A percentile compares a stretch with the other conserved stretches of the same genome.
phyloP scores from a whole-genome alignment of 92 coral and sea anemone species.

The Heliopora coerulea region DNA sequence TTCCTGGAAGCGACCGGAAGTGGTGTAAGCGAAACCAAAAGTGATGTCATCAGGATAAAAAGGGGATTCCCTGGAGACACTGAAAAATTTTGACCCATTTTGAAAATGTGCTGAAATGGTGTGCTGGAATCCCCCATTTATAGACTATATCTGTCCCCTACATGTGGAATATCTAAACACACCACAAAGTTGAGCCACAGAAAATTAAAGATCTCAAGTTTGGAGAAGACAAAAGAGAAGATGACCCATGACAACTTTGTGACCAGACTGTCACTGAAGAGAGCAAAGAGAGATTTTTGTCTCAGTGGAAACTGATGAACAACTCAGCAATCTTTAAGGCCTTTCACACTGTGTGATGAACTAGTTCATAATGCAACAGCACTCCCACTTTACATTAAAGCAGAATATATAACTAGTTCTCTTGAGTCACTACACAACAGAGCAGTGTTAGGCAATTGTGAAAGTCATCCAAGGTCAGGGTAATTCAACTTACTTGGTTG shows the following conservation, averaged over 20 bases:
- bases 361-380: conserved; percentile 16
- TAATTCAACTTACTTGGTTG: conserved; percentile 18
- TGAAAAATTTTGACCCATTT: no score
- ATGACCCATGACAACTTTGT: conserved; percentile 50
- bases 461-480: conserved; percentile 12
- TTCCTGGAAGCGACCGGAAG: no score
- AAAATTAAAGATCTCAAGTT: conserved; percentile 30
- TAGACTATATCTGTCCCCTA: no score
- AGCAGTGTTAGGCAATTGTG: conserved; percentile 22
- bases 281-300: no score
- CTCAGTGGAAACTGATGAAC: conserved; percentile 25
- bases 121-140: no score
- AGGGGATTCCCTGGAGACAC: no score
- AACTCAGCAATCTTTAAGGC: conserved; percentile 36
- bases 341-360: conserved; percentile 20
- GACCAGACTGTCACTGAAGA: no score
- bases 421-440: conserved; percentile 25
- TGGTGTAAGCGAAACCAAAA: no score
- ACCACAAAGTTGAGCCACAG: conserved; percentile 15
- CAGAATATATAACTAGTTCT: conserved; percentile 23
- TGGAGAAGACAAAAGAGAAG: conserved; percentile 19
- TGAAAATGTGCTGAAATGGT: no score
- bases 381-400: conserved; percentile 35
- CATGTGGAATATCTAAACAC: conserved; percentile 48
- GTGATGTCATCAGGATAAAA: no score